Base-by-base conservation (phyloP, 2,797 vertebrate species). In the Alauda arvensis region DNA sequence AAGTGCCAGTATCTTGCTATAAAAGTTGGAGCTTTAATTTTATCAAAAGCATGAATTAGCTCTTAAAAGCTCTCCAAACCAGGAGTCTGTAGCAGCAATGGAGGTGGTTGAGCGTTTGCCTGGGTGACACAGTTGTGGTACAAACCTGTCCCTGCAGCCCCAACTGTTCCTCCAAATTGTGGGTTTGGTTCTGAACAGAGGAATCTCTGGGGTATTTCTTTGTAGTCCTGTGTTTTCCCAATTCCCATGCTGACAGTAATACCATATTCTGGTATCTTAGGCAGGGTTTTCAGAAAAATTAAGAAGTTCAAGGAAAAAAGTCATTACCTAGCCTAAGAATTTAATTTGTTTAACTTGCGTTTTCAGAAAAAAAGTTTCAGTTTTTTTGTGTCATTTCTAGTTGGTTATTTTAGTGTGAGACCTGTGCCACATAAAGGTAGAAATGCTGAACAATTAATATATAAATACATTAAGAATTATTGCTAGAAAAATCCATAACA, bases 391-490 rank as follows among this genome's bases (percentile, higher is more conserved):
- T 60, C 43, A 16, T 29, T 83, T 83, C 16, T 40, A 39, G 31
- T 70, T 79, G 29, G 28, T 3, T 48, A 10, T 92, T 70, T 72
- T 85, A 25, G 26, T 18, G 28, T 5, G 62, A 69, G 12, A 43
- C 42, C 46, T 49, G 5, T 72, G 46, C 46, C 28, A 28, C 12
- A 1, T 37, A 48, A 86, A 75, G 72, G 55, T 81, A 43, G 69
- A 53, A 70, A 43, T 89, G 33, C 67, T 68, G 66, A 84, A 25
- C 81, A 76, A 61, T 83, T 88, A 74, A 53, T 42, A 23, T 79
- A 53, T 43, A 67, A 93, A 79, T 85, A 87, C 71, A 83, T 72
- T 11, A 51, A 42, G 67, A 86, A 3, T 87, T 88, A 65, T 46
- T 66, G 9, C 42, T 55, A 45, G 55, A 59, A 77, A 67, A 83